Percentiles rank a stretch among this genome's conserved stretches.
These are phyloP conservation scores for Phaedon cochleariae DNA, from an alignment of 2,888 invertebrate genomes.

Conservation along the genomic window DNA sequence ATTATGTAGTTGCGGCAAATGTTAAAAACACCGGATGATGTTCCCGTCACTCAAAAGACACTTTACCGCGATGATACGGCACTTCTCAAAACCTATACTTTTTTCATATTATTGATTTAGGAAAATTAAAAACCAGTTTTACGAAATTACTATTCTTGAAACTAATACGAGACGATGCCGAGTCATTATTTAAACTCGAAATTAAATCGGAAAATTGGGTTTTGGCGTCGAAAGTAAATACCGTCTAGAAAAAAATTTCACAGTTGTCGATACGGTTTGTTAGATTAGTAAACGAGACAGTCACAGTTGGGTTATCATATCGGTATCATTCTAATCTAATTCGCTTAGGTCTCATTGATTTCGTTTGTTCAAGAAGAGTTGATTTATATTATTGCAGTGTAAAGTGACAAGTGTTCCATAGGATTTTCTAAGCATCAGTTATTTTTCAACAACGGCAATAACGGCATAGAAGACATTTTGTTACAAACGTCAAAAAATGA, in stretches of 20 bases:
- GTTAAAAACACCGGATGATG: slow-evolving; percentile 49
- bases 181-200: slow-evolving; percentile 51
- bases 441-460: no score
- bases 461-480: no score
- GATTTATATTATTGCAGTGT: no score
- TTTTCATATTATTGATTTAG: slow-evolving; percentile 49
- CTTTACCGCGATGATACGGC: slow-evolving; percentile 50
- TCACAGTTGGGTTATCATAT: slow-evolving; percentile 31
- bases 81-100: slow-evolving; percentile 43
- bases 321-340: slow-evolving; percentile 30
- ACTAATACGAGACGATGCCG: slow-evolving; percentile 44
- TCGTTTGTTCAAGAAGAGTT: slow-evolving; percentile 8
- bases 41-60: slow-evolving; percentile 43
- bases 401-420: no score
- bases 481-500: no score
- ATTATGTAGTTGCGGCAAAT: slow-evolving; percentile 43
- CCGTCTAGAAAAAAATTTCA: slow-evolving; percentile 51
- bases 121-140: slow-evolving; percentile 52
- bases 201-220: slow-evolving; percentile 50
- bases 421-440: no score
- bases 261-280: slow-evolving; percentile 49
- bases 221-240: slow-evolving; percentile 51
- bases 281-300: slow-evolving; percentile 48
- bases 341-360: slow-evolving; percentile 37
- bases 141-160: slow-evolving; percentile 46